These are phyloP conservation scores for Deilephila porcellus DNA, from an alignment of 2,888 invertebrate species.

Conservation along the genomic window DNA sequence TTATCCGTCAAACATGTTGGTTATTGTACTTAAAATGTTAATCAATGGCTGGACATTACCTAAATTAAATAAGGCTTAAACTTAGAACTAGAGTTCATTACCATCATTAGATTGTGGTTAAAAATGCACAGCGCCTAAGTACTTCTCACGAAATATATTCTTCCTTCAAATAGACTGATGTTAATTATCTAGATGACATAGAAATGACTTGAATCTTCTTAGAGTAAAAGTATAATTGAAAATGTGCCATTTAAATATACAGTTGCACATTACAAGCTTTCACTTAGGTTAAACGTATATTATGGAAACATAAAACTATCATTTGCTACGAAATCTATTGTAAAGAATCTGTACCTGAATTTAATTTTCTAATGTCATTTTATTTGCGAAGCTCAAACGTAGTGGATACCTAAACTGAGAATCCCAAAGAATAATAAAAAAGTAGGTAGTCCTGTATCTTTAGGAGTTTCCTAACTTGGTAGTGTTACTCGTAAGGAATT, in stretches of 20 bases:
- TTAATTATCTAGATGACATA: slow-evolving; percentile 21
- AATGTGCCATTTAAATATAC: slow-evolving; percentile 50
- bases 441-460: slow-evolving; percentile 49
- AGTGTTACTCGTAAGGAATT: slow-evolving; percentile 10
- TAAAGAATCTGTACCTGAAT: slow-evolving; percentile 61
- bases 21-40: not conserved
- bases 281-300: slow-evolving; percentile 37
- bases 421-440: slow-evolving; percentile 61
- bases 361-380: slow-evolving; percentile 41
- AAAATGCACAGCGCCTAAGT: not conserved
- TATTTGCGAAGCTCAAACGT: slow-evolving; percentile 51
- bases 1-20: not conserved
- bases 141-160: not conserved
- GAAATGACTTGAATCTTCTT: slow-evolving; percentile 28
- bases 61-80: not conserved
- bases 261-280: slow-evolving; percentile 51
- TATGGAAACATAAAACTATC: slow-evolving; percentile 37
- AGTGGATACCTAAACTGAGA: slow-evolving; percentile 53
- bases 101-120: not conserved
- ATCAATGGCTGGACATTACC: not conserved
- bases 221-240: slow-evolving; percentile 37
- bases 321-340: slow-evolving; percentile 40
- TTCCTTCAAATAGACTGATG: slow-evolving; percentile 27
- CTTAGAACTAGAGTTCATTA: not conserved
- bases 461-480: slow-evolving; percentile 22